Percentiles rank a stretch among this genome's conserved stretches.
phyloP scores from a whole-genome alignment of 1,140 invertebrate genomes.

The Drosophila jambulina region DNA sequence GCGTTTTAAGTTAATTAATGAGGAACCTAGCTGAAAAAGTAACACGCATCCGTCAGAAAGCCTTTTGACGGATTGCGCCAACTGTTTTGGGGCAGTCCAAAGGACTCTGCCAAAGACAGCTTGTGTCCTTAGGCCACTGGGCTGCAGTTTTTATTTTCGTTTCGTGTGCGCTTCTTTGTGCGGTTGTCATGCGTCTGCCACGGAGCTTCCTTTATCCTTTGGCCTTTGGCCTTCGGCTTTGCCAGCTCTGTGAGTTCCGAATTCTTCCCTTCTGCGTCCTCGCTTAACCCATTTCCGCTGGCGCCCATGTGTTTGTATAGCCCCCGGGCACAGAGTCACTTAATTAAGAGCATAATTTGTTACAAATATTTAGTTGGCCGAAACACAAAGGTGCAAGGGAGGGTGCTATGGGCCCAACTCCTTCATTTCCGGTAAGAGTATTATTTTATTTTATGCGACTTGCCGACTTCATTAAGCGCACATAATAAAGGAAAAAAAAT shows the following conservation, averaged over 20 bases:
- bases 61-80: slow-evolving; percentile 13
- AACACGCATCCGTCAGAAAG: slow-evolving; percentile 7
- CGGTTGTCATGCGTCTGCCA: slow-evolving; percentile 63
- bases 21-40: neutral
- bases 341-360: slow-evolving; percentile 82
- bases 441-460: slow-evolving; percentile 44
- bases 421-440: slow-evolving; percentile 31
- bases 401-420: slow-evolving; percentile 24
- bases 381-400: slow-evolving; percentile 45
- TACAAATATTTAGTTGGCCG: slow-evolving; percentile 78
- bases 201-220: slow-evolving; percentile 34
- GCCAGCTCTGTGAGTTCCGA: neutral
- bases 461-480: slow-evolving; percentile 73
- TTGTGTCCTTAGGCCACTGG: slow-evolving; percentile 28
- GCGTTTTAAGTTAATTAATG: slow-evolving; percentile 17
- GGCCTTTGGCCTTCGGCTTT: neutral
- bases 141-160: slow-evolving; percentile 65
- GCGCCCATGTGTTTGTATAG: slow-evolving; percentile 32
- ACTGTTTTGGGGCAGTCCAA: slow-evolving; percentile 23
- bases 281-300: slow-evolving; percentile 29
- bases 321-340: slow-evolving; percentile 56
- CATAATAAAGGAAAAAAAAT: slow-evolving; percentile 54
- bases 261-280: slow-evolving; percentile 20
- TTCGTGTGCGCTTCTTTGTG: slow-evolving; percentile 57
- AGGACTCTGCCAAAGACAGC: slow-evolving; percentile 32